Evolutionary conservation across 2,888 invertebrate species (phyloP), one percentile per base, ranked within the genome.

Genomic region (Dascillus cervinus): DNA sequence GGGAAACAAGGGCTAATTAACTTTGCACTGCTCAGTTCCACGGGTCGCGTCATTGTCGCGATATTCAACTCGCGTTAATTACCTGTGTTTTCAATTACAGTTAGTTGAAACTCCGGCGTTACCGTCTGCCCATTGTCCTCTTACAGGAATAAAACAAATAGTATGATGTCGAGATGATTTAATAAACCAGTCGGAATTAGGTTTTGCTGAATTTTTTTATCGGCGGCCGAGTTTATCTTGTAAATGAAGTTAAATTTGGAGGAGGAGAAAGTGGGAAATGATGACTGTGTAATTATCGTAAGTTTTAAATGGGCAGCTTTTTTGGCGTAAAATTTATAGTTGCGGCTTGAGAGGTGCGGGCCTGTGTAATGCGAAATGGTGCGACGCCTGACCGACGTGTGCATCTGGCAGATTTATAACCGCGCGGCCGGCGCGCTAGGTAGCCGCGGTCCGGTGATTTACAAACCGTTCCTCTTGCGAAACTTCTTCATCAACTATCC

Each of bases 321-420:
- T 44, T 44, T 36, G 32, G 38, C 5, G 33, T 27, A 30, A 23
- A 26, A 46, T 44, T 48, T 50, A 50, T 48, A 45, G 50, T 46
- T 47, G 47, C 39, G 48, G 48, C 43, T 39, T 37, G 39, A 35
- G 37, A 41, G 43, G 42, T 40, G 36, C 41, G 37, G 41, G 34
- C 35, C 32, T 38, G 37, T 47, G 39, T 40, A 41, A 44, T 43
- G 44, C 38, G 43, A 41, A 42, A 46, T 39, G 42, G 39, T 44
- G 46, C 50, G 49, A 49, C 44, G 50, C 29, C 55, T 57, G 56
- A 52, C 55, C 58, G 55, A 56, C 58, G 56, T 55, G 44, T 60
- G 60, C 50, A 50, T 49, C 43, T 60, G 60, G 53, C 60, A 60
- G 58, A 60, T 60, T 60, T 60, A 60, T 55, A 47, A 49, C 47